Conservation (phyloP, 2,888 invertebrate genomes). For the Drosophila austrosaltans region DNA sequence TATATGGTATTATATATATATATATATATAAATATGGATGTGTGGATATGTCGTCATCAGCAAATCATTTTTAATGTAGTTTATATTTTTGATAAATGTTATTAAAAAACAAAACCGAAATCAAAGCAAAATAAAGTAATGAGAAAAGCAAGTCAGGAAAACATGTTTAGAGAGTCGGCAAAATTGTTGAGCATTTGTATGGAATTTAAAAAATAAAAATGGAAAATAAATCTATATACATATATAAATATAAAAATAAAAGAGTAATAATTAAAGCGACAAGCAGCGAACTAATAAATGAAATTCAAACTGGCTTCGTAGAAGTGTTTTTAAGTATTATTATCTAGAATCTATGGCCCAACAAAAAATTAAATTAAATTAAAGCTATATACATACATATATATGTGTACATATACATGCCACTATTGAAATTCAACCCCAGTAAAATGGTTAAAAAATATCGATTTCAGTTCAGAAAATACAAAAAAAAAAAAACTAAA, state of each 20-base stretch:
- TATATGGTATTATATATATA: conserved; percentile 5
- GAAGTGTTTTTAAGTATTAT: conserved; percentile 79
- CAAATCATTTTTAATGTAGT: conserved; percentile 77
- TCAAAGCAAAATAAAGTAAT: conserved; percentile 24
- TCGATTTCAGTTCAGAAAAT: neutral
- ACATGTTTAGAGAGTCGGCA: conserved; percentile 38
- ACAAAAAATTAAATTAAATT: conserved; percentile 7
- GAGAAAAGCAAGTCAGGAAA: conserved; percentile 15
- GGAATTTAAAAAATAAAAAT: conserved; percentile 68
- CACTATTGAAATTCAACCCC: neutral
- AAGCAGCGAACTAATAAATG: conserved; percentile 56
- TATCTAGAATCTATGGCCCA: conserved; percentile 59
- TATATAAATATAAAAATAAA: conserved; percentile 60
- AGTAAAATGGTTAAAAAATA: conserved; percentile 1
- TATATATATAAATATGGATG: conserved; percentile 36
- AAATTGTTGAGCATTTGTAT: conserved; percentile 69
- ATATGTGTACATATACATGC: conserved; percentile 18
- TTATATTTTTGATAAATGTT: conserved; percentile 83
- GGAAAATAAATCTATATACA: conserved; percentile 41
- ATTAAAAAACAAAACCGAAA: conserved; percentile 60
- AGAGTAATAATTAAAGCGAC: conserved; percentile 36
- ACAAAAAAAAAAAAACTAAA: neutral
- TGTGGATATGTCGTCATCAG: conserved; percentile 42
- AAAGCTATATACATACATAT: conserved; percentile 4
- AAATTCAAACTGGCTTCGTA: conserved; percentile 79